These are phyloP conservation scores for Aptenodytes forsteri DNA, from an alignment of 2,113 vertebrate genomes.

Conservation along the genomic window DNA sequence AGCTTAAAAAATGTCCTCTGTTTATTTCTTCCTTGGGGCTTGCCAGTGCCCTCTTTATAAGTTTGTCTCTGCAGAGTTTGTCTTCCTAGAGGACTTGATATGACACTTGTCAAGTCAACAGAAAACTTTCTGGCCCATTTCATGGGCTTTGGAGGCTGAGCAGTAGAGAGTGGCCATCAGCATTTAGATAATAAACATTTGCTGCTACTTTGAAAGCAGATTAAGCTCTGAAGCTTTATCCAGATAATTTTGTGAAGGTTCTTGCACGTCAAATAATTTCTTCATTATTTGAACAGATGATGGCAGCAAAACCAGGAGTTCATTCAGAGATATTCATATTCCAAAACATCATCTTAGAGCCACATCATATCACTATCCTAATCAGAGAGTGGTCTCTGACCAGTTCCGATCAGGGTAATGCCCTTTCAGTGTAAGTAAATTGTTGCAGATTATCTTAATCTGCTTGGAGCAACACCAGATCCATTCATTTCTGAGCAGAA, in stretches of 20 bases:
- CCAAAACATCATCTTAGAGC: neutral
- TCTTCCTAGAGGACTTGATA: neutral
- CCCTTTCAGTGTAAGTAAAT: neutral
- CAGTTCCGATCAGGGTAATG: neutral
- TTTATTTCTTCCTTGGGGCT: neutral
- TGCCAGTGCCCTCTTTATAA: neutral
- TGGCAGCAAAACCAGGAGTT: conserved; percentile 50
- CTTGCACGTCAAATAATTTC: neutral
- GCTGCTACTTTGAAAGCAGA: neutral
- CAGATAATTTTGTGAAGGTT: neutral
- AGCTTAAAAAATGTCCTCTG: neutral
- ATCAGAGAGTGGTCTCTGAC: neutral
- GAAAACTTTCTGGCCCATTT: neutral
- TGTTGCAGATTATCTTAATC: neutral
- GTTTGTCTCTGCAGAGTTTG: neutral
- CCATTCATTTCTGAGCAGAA: neutral
- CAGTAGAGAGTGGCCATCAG: neutral
- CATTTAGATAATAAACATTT: neutral
- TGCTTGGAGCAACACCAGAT: neutral
- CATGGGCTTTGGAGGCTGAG: neutral
- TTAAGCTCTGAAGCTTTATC: neutral
- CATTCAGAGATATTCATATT: neutral
- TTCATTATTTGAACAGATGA: conserved; percentile 39
- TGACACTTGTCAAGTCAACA: neutral
- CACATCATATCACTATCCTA: neutral